phyloP scores from a whole-genome alignment of 1,140 invertebrate genomes.

The Nymphalis io region DNA sequence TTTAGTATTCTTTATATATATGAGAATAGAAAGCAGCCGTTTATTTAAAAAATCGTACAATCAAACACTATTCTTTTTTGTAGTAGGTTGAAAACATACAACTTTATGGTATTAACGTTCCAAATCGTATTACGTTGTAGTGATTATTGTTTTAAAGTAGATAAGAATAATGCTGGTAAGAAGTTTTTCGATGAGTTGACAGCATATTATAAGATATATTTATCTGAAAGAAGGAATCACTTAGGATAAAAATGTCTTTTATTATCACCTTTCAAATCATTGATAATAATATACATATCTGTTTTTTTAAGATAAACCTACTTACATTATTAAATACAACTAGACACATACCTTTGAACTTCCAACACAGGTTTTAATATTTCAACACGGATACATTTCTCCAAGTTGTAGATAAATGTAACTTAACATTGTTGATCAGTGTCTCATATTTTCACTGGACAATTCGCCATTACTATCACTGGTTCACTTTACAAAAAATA shows the following conservation, averaged over 20 bases:
- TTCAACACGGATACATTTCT: constrained; percentile 34
- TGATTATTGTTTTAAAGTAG: no score
- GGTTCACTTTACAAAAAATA: constrained; percentile 51
- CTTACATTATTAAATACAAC: constrained; percentile 8
- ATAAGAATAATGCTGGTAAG: no score
- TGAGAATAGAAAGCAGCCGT: no score
- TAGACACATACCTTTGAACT: constrained; percentile 25
- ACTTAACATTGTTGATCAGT: constrained; percentile 57
- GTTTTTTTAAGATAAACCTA: constrained; percentile 3
- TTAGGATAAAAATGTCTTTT: constrained; percentile 7
- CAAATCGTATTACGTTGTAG: no score
- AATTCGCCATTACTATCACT: constrained; percentile 46
- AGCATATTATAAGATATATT: not conserved
- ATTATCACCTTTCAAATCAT: not conserved
- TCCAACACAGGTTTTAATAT: constrained; percentile 16
- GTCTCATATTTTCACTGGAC: constrained; percentile 56
- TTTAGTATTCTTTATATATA: no score
- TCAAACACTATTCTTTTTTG: no score
- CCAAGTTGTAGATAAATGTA: constrained; percentile 40
- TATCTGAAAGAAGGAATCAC: not conserved
- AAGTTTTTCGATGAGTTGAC: not conserved
- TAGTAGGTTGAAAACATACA: no score
- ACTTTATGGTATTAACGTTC: no score
- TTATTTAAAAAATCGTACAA: no score
- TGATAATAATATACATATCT: constrained; percentile 4